Evolutionary conservation across 2,888 invertebrate genomes (phyloP).

Genomic region (Dastarcus helophoroides): DNA sequence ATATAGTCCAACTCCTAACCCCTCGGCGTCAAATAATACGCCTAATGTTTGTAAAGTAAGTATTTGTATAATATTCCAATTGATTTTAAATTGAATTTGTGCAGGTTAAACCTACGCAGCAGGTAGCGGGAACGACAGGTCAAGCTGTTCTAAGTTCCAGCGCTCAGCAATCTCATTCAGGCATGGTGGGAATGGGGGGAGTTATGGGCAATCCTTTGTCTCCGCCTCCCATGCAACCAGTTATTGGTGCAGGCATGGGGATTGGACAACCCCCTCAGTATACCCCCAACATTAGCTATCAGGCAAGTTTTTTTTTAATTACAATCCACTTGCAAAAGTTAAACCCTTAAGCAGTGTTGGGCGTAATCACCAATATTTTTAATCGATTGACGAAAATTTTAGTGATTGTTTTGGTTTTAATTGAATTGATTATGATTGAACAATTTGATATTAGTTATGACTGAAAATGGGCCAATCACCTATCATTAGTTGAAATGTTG

Average conservation of each 20-base stretch:
- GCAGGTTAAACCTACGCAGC: conserved; percentile 74
- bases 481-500: too few species aligned
- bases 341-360: too few species aligned
- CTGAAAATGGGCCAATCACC: too few species aligned
- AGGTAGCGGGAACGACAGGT: conserved; percentile 45
- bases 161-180: conserved; percentile 36
- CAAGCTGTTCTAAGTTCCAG: conserved; percentile 30
- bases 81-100: conserved; percentile 3
- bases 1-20: conserved; percentile 43
- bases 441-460: too few species aligned
- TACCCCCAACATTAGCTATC: conserved; percentile 53
- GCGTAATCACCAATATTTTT: too few species aligned
- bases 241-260: conserved; percentile 34
- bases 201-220: conserved; percentile 41
- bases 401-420: too few species aligned
- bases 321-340: too few species aligned
- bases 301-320: conserved; percentile 49
- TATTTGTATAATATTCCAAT: background rate
- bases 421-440: too few species aligned
- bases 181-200: conserved; percentile 30
- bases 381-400: background rate
- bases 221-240: conserved; percentile 51
- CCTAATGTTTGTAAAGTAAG: conserved; percentile 65
- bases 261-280: conserved; percentile 45
- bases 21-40: conserved; percentile 31